Evolutionary conservation across 2,113 vertebrate species (phyloP).

Genomic region (Ibidorhyncha struthersii): DNA sequence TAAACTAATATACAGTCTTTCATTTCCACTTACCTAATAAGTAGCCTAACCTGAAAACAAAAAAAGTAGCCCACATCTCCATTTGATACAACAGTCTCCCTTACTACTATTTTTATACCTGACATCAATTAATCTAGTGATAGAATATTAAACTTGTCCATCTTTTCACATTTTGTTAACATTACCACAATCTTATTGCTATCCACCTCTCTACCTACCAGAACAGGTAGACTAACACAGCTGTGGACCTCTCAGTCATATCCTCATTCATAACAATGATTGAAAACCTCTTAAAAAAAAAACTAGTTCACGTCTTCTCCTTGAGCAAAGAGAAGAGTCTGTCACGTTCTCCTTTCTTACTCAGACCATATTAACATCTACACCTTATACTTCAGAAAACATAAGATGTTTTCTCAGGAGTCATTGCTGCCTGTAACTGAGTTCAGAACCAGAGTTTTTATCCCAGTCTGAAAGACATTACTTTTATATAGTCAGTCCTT

Average conservation of each 20-base stretch:
- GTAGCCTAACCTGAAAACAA: neutral
- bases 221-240: neutral
- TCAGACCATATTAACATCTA: neutral
- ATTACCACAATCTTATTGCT: neutral
- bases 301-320: accelerated
- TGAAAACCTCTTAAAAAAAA: neutral
- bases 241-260: neutral
- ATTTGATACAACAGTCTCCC: neutral
- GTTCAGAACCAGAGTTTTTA: neutral
- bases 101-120: neutral
- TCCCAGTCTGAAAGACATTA: neutral
- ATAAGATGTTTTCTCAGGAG: neutral
- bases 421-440: neutral
- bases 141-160: neutral
- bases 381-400: neutral
- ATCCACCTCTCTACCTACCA: neutral
- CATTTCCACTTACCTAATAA: neutral
- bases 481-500: neutral
- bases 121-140: neutral
- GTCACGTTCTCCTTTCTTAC: neutral
- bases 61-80: neutral
- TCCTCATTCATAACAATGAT: neutral
- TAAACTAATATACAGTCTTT: neutral
- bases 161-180: neutral
- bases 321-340: neutral